Base-by-base conservation (phyloP, 2,113 vertebrate species). In the Suncus etruscus region DNA sequence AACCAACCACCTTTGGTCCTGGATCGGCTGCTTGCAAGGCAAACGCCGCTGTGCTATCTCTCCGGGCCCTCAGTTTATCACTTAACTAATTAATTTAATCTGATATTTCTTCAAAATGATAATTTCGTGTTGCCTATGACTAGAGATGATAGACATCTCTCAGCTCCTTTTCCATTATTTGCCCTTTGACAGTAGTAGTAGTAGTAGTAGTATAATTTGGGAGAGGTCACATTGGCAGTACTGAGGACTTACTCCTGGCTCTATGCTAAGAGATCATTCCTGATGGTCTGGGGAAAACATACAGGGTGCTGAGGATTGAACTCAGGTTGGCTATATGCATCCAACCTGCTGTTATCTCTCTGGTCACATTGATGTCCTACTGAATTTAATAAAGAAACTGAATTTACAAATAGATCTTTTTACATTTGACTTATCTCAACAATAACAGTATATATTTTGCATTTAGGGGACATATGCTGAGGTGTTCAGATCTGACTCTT, bases 81-180 rank as follows among this genome's bases (percentile, higher is more conserved):
- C 54, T 83, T 77, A 92, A 78, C 45, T 75, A 78, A 79, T 70
- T 94, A 76, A 92, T 87, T 92, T 95, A 92, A 48, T 72, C 61
- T 94, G 15, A 25, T 88, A 39, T 66, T 22, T 65, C 80, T 90
- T 94, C 45, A 91, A 76, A 93, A 61, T 61, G 58, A 61, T 4
- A 65, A 9, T 32, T 27, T 79, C 83, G n/a, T 89, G 24, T 83
- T 91, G 70, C 85, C 69, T 78, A 51, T 69, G 84, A 69, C 31
- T 66, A 47, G 2, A 89, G 4, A 15, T 91, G 27, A 50, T 63
- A 51, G 12, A 29, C 48, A 66, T 65, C 80, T 79, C 79, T 80
- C 47, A 83, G 18, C 7, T 58, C 6, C 11, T 86, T 51, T 89
- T 65, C 31, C 24, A 51, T 31, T 45, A 22, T 69, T 83, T 86